A percentile compares a stretch with the other conserved stretches of the same genome.
Conservation (phyloP, 2,113 vertebrate genomes). For the Menidia beryllina region DNA sequence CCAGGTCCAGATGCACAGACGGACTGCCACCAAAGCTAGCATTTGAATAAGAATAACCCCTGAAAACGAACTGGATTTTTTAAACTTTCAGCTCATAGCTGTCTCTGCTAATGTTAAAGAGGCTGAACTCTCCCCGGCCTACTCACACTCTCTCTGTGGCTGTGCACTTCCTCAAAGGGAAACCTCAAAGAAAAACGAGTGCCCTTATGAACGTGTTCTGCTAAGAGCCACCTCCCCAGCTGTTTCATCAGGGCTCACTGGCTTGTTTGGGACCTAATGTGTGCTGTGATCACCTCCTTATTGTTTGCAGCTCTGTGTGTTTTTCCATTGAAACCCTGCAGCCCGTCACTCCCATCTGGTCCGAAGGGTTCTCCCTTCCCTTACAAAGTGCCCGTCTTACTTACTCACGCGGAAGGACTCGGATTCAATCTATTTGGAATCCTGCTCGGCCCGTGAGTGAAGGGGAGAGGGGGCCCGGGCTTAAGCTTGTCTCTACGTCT, state of each 20-base stretch:
- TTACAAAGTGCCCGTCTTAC: conserved; percentile 20
- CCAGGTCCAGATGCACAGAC: conserved; percentile 40
- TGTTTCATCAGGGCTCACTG: conserved; percentile 43
- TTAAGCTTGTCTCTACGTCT: conserved; percentile 51
- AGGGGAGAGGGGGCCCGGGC: conserved; percentile 19
- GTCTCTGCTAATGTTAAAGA: not conserved
- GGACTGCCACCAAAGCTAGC: conserved; percentile 6
- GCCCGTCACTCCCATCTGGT: conserved; percentile 24
- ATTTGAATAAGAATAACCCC: not conserved
- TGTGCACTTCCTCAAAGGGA: conserved; percentile 15
- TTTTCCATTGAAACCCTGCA: conserved; percentile 29
- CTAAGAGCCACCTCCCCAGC: conserved; percentile 20
- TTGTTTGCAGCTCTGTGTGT: conserved; percentile 27
- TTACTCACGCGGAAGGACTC: conserved; percentile 29
- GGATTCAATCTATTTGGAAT: conserved; percentile 56
- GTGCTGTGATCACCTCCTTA: conserved; percentile 60
- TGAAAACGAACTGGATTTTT: not conserved
- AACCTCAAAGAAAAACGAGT: conserved; percentile 18
- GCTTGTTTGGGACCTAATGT: conserved; percentile 47
- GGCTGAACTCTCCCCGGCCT: not conserved
- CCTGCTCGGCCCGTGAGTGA: conserved; percentile 28
- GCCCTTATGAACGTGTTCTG: conserved; percentile 10
- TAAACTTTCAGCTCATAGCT: not conserved
- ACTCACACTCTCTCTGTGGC: conserved; percentile 18
- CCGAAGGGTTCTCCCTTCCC: conserved; percentile 10